phyloP scores from a whole-genome alignment of 2,113 vertebrate genomes.

The Planiliza haematocheilus region DNA sequence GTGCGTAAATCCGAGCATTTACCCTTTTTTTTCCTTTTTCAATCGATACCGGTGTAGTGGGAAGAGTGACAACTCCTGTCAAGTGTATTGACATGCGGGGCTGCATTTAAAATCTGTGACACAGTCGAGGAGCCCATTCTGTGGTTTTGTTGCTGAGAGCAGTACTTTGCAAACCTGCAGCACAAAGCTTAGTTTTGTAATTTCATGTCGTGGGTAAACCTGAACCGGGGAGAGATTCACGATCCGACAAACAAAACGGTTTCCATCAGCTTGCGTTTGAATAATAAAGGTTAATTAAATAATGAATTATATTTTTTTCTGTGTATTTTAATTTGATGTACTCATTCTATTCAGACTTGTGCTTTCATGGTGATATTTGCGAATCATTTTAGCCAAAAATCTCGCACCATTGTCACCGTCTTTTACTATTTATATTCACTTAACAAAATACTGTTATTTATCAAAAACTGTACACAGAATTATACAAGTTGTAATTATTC shows the following conservation, averaged over 20 bases:
- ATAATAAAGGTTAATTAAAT: background rate
- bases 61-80: no score
- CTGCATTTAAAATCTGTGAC: constrained; percentile 5
- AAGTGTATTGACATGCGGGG: background rate
- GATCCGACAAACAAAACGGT: background rate
- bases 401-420: background rate
- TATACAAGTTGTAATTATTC: background rate
- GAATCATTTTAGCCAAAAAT: background rate
- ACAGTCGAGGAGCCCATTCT: background rate
- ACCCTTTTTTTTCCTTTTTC: no score
- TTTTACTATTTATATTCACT: constrained; percentile 3
- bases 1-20: no score
- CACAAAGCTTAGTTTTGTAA: background rate
- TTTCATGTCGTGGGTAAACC: background rate
- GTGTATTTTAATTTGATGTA: background rate
- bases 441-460: background rate
- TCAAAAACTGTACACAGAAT: background rate
- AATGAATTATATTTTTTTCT: background rate
- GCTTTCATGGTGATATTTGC: background rate
- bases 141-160: background rate
- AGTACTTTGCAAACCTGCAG: background rate
- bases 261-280: background rate
- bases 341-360: background rate
- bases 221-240: background rate
- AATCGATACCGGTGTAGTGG: background rate